A percentile compares a stretch with the other conserved stretches of the same genome.
Conservation (phyloP, 1,140 invertebrate genomes). For the Heterodera carotae region DNA sequence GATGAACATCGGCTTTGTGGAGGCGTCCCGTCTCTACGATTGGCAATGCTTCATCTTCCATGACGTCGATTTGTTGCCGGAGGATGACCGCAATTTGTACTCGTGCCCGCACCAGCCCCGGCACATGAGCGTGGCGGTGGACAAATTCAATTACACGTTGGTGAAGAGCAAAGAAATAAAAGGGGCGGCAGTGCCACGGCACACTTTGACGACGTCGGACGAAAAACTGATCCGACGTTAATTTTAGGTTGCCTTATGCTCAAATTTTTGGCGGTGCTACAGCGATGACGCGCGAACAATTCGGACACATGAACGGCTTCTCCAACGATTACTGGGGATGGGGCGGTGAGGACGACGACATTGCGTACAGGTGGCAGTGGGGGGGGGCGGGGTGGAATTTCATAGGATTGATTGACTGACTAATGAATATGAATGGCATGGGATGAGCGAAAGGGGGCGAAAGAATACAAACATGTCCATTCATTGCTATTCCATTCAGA, state of each 20-base stretch:
- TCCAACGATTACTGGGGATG: slow-evolving; percentile 85
- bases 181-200: neutral
- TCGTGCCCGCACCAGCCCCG: slow-evolving; percentile 82
- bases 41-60: slow-evolving; percentile 86
- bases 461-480: neutral
- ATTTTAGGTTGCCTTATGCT: slow-evolving; percentile 50
- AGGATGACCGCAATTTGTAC: slow-evolving; percentile 86
- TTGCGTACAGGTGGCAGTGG: slow-evolving; percentile 44
- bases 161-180: neutral
- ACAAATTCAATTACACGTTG: slow-evolving; percentile 82
- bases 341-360: slow-evolving; percentile 64
- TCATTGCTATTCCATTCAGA: slow-evolving; percentile 34
- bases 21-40: slow-evolving; percentile 59
- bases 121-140: slow-evolving; percentile 85
- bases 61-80: slow-evolving; percentile 88
- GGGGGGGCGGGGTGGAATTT: neutral
- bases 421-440: neutral
- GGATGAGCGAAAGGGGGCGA: no score
- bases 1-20: slow-evolving; percentile 82
- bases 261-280: slow-evolving; percentile 73
- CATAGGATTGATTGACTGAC: neutral
- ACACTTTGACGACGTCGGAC: neutral
- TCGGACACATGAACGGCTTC: slow-evolving; percentile 83
- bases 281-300: slow-evolving; percentile 71
- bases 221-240: no score